Percentiles rank a stretch among this genome's conserved stretches.
These are phyloP conservation scores for Orthosia incerta DNA, from an alignment of 2,888 invertebrate genomes.

Conservation along the genomic window DNA sequence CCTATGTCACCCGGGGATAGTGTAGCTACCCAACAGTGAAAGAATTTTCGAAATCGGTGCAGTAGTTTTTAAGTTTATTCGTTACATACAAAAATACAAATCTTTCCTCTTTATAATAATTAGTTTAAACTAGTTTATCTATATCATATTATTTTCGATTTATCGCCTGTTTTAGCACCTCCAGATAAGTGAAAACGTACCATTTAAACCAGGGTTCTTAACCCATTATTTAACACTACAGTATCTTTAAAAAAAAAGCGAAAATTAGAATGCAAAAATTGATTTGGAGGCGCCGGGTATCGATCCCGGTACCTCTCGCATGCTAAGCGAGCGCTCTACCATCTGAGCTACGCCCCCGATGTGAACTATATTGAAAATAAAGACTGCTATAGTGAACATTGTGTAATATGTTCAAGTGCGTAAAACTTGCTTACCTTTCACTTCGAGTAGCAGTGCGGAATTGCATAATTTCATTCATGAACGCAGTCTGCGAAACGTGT, in stretches of 20 bases:
- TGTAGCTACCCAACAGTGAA: too few species aligned
- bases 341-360: constrained; percentile 90
- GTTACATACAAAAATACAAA: too few species aligned
- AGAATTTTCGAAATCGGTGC: too few species aligned
- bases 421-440: constrained; percentile 60
- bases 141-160: too few species aligned
- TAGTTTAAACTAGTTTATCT: too few species aligned
- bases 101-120: too few species aligned
- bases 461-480: constrained; percentile 52
- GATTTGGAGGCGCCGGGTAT: constrained; percentile 82
- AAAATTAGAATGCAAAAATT: constrained; percentile 5
- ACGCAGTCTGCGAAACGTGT: constrained; percentile 20
- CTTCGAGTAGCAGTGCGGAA: constrained; percentile 21
- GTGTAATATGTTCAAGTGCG: constrained; percentile 32
- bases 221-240: too few species aligned
- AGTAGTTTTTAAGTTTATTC: too few species aligned
- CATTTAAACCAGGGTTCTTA: too few species aligned
- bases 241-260: not conserved
- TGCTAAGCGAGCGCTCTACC: constrained; percentile 92
- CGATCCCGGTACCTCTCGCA: constrained; percentile 91
- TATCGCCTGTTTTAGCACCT: too few species aligned
- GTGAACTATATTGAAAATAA: not conserved
- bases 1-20: too few species aligned
- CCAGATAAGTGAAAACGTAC: too few species aligned
- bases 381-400: constrained; percentile 25